Base-by-base conservation (phyloP, 1,140 invertebrate genomes). In the Drosophila quadrilineata region DNA sequence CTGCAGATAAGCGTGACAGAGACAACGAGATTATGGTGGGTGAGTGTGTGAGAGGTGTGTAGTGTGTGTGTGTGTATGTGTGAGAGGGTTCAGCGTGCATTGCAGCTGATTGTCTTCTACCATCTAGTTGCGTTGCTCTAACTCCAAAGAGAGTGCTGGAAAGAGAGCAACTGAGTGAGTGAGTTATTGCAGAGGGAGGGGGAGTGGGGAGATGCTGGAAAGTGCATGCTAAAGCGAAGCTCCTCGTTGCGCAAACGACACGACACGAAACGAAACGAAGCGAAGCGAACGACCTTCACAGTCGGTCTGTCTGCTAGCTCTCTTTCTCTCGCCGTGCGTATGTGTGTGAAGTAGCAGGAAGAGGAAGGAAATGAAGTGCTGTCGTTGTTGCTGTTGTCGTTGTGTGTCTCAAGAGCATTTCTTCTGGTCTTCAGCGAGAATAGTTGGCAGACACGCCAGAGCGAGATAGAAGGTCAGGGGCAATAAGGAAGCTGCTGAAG, bases 241-340 rank as follows among this genome's bases (percentile, higher is more conserved):
- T 54, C 35, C 9, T 19, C 26, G 24, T n/a, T n/a, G n/a, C n/a
- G n/a, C n/a, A n/a, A n/a, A n/a, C n/a, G n/a, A n/a, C n/a, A n/a
- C 14, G 24, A 31, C 29, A 40, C 17, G 12, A 46, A 29, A 33
- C 28, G 28, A 33, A 57, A 14, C 33, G 35, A 58, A 49, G 56
- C 46, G 26, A 50, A 60, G 54, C 62, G 62, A 65, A 65, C 62
- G 62, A 59, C 62, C 62, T 65, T 65, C 62, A 65, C 43, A 59
- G 33, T 40, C 38, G 43, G 22, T 43, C 26, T 41, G 52, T 31
- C 26, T 31, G 36, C 31, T 50, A 35, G 19, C 17, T 50, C 33
- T 5, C 17, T 31, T 43, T 16, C 33, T 41, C 10, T 28, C 14
- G 26, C 6, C 31, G 12, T 24, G 38, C 16, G 45, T 49, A n/a